Base-by-base conservation (phyloP, 2,888 invertebrate species). In the Pristionchus arcanus region DNA sequence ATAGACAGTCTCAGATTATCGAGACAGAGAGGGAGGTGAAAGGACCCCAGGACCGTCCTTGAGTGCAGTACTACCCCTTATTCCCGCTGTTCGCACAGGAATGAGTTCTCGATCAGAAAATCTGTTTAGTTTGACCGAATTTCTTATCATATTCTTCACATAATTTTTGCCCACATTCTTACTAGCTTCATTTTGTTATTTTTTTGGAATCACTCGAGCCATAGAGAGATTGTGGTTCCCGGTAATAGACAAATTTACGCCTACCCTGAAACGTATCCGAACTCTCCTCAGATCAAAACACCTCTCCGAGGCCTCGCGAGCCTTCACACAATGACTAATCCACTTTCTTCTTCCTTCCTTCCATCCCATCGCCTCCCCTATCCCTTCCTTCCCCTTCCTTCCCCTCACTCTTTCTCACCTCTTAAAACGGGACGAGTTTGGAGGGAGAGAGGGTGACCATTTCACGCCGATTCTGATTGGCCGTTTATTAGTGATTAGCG, bases 401-500 rank as follows among this genome's bases (percentile, higher is more conserved):
- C 77, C 28, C 59, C 77, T 88, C 59, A 28, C 53, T 74, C 59
- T 59, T 42, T 88, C 88, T 71, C 77, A 81, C 81, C 81, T 81
- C 81, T 81, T 81, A 81, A 81, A 81, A 81, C 49, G 81, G 81
- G 81, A 81, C 81, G 81, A 81, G 81, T 81, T 81, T 81, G 49
- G 49, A 19, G 74, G 74, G 42, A 25, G 49, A 9, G 81, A 37
- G 49, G n/a, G 34, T 5, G 74, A 25, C 81, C 81, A 81, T 81
- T 81, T 81, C 49, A 28, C 42, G 49, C 21, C 21, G 28, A 31
- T 74, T 74, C 74, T 74, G 74, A 74, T 74, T 81, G 28, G 31
- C 71, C 28, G 49, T 49, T 81, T 81, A 37, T 37, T 53, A 53
- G 25, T 53, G n/a, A 81, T 81, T 81, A 28, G 15, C 49, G 49